phyloP scores from a whole-genome alignment of 2,797 vertebrate genomes.

The Martes flavigula region DNA sequence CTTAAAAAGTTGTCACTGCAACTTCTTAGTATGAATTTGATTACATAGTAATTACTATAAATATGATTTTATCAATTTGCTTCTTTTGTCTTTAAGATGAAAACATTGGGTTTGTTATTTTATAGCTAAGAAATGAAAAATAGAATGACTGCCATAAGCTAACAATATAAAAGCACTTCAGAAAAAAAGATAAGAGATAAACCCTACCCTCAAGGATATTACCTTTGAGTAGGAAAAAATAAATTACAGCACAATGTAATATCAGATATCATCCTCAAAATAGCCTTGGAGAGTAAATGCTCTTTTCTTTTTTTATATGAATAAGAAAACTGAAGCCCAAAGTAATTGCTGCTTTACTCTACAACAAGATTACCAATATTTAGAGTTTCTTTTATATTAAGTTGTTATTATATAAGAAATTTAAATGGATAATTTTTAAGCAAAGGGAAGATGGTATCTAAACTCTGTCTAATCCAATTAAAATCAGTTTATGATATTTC shows the following conservation, averaged over 20 bases:
- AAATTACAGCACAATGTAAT: background rate
- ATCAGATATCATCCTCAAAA: background rate
- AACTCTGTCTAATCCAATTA: background rate
- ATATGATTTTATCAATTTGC: background rate
- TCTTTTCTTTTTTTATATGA: background rate
- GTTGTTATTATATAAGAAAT: background rate
- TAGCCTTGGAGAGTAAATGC: background rate
- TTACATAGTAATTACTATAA: background rate
- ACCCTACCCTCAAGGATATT: background rate
- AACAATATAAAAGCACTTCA: background rate
- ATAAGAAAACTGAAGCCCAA: background rate
- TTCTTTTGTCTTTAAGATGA: background rate
- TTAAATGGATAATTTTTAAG: background rate
- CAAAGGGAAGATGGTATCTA: background rate
- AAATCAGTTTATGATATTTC: background rate
- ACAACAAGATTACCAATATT: background rate
- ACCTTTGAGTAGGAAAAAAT: background rate
- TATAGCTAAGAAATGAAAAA: constrained; percentile 25
- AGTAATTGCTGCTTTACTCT: background rate
- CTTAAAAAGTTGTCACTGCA: background rate
- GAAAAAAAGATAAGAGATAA: background rate
- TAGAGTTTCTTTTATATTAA: background rate
- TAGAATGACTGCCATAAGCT: background rate
- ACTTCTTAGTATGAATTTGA: background rate
- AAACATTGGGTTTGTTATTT: constrained; percentile 8